These are phyloP conservation scores for Cynoglossus semilaevis DNA, from an alignment of 2,113 vertebrate species.

Conservation along the genomic window DNA sequence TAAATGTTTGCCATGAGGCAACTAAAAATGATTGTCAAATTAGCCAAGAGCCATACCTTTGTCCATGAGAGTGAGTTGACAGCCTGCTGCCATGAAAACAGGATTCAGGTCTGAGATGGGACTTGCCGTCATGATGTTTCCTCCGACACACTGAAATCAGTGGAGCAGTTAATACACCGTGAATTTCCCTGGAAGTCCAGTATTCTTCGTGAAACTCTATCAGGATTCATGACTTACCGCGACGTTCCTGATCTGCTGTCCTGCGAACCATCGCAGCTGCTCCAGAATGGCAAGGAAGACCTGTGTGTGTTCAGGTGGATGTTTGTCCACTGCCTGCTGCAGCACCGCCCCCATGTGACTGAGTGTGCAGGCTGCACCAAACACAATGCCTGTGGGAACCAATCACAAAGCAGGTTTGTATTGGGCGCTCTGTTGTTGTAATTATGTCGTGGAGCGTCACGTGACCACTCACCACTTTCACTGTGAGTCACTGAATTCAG, in stretches of 20 bases:
- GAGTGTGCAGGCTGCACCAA: conserved; percentile 86
- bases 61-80: conserved; percentile 84
- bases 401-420: neutral
- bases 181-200: neutral
- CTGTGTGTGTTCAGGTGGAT: conserved; percentile 79
- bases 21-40: too few species aligned
- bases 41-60: conserved; percentile 69
- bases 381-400: conserved; percentile 76
- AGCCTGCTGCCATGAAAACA: conserved; percentile 87
- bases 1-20: too few species aligned
- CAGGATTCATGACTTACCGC: conserved; percentile 78
- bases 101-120: conserved; percentile 98
- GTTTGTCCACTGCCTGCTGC: conserved; percentile 61
- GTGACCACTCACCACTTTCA: conserved; percentile 76
- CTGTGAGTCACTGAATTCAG: conserved; percentile 80
- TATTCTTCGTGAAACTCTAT: too few species aligned
- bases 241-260: conserved; percentile 92
- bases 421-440: neutral
- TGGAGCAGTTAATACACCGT: neutral
- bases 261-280: conserved; percentile 92
- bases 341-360: conserved; percentile 79
- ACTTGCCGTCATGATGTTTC: conserved; percentile 97
- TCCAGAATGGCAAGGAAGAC: conserved; percentile 86
- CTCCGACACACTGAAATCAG: conserved; percentile 84
- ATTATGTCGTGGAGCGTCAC: neutral